Evolutionary conservation across 2,797 vertebrate genomes (phyloP).

Genomic region (Phoxinus dragarum): DNA sequence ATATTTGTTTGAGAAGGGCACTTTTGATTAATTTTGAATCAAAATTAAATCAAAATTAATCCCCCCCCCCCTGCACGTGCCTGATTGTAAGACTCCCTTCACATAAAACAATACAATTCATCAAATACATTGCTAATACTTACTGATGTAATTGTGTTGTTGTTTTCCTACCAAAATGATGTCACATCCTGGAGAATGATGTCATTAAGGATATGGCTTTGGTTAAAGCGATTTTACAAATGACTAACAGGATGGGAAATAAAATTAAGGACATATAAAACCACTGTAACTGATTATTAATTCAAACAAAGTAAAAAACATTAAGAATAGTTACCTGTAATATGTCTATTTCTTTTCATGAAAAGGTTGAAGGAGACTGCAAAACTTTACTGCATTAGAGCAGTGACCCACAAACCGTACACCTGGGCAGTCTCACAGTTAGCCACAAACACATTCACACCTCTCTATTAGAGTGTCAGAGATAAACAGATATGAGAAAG

Average conservation of each 20-base stretch:
- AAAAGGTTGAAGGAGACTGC: neutral
- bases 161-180: neutral
- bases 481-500: neutral
- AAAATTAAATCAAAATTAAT: too few relatives aligned
- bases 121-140: neutral
- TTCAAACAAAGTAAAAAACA: neutral
- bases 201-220: neutral
- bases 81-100: too few relatives aligned
- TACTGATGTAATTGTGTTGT: neutral
- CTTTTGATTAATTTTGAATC: too few relatives aligned
- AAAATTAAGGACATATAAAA: neutral
- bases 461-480: neutral
- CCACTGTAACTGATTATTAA: neutral
- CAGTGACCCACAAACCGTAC: neutral
- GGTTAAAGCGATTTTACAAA: neutral
- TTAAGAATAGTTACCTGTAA: too few relatives aligned
- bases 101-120: neutral
- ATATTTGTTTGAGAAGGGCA: too few relatives aligned
- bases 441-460: neutral
- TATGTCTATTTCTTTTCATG: neutral
- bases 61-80: too few relatives aligned
- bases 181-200: slow-evolving; percentile 19
- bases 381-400: neutral
- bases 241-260: neutral
- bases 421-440: neutral